Evolutionary conservation across 1,140 invertebrate genomes (phyloP).

Genomic region (Drosophila ogumai): DNA sequence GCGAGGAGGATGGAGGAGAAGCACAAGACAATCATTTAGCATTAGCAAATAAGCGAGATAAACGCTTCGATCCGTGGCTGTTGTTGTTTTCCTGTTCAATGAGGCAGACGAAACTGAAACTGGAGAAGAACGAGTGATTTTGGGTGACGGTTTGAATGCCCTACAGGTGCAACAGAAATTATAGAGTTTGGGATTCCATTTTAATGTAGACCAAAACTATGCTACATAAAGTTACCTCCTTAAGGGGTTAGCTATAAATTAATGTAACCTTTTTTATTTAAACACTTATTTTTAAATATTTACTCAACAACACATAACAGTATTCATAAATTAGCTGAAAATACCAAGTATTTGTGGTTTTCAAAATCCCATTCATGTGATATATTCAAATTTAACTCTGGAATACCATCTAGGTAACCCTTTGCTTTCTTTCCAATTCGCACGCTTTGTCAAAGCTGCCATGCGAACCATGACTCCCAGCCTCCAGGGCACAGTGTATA

Average conservation of each 20-base stretch:
- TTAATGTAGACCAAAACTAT: not conserved
- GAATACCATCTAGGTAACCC: not conserved
- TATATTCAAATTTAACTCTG: not conserved
- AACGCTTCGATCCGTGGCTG: conserved; percentile 68
- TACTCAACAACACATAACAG: no score
- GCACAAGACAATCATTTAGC: conserved; percentile 70
- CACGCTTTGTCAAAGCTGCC: not conserved
- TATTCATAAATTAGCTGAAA: no score
- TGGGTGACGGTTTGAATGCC: conserved; percentile 2
- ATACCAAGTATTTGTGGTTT: not conserved
- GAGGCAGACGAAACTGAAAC: conserved; percentile 48
- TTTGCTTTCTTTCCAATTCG: conserved; percentile 10
- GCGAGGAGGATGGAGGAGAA: conserved; percentile 28
- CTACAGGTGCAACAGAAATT: not conserved
- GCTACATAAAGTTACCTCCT: no score
- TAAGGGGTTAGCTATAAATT: no score
- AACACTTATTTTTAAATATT: no score
- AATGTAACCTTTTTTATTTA: no score
- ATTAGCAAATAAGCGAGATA: conserved; percentile 75
- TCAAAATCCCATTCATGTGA: not conserved
- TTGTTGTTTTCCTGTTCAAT: conserved; percentile 49
- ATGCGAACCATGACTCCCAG: conserved; percentile 26
- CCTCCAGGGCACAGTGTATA: conserved; percentile 43
- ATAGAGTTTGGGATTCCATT: not conserved
- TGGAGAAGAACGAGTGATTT: not conserved